These are phyloP conservation scores for Passer domesticus DNA, from an alignment of 2,113 vertebrate genomes.

Conservation along the genomic window DNA sequence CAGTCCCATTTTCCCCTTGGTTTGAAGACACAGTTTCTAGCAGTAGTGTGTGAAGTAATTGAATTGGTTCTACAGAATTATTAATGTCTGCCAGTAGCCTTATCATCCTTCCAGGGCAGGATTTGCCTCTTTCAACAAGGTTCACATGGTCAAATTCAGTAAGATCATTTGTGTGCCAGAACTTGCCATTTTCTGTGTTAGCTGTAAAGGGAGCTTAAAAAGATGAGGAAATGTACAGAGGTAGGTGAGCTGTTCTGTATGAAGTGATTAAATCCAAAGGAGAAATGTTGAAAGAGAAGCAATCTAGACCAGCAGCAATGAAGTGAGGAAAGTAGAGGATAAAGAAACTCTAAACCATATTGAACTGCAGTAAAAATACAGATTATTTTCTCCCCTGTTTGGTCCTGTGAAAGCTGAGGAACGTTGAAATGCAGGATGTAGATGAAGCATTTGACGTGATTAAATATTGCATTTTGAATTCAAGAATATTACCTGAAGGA, in stretches of 20 bases:
- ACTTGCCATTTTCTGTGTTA: background rate
- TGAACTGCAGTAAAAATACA: background rate
- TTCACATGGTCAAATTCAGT: background rate
- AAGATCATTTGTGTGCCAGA: background rate
- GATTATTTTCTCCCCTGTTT: background rate
- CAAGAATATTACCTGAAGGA: background rate
- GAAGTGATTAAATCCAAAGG: background rate
- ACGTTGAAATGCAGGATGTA: background rate
- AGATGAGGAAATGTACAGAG: background rate
- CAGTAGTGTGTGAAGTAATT: background rate
- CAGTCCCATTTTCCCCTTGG: background rate
- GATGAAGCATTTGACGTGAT: background rate
- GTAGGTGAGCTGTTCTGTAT: background rate
- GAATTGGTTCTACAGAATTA: background rate
- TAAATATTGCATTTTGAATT: background rate
- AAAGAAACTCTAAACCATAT: background rate
- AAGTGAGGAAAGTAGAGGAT: background rate
- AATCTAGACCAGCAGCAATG: rapidly evolving
- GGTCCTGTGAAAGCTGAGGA: background rate
- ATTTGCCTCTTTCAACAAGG: background rate
- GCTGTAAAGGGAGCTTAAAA: background rate
- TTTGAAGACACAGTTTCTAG: background rate
- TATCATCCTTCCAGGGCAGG: background rate
- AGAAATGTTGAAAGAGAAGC: background rate
- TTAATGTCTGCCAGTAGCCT: background rate